These are phyloP conservation scores for Dendrolimus pini DNA, from an alignment of 2,888 invertebrate species.

Conservation along the genomic window DNA sequence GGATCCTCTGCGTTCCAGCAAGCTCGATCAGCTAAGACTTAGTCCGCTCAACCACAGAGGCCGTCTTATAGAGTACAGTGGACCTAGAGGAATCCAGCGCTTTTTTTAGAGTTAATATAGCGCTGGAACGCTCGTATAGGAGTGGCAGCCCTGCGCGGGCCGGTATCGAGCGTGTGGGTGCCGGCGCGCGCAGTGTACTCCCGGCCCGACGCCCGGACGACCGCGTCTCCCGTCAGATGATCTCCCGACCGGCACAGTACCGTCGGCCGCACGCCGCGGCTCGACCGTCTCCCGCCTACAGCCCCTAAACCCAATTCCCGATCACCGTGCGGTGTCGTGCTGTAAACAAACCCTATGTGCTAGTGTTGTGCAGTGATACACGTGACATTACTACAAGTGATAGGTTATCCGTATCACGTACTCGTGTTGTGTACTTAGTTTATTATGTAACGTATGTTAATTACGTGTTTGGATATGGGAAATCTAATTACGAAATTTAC, in stretches of 20 bases:
- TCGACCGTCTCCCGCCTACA: slow-evolving; percentile 26
- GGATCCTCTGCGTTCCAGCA: too few relatives aligned
- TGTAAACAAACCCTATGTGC: slow-evolving; percentile 37
- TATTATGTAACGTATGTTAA: slow-evolving; percentile 19
- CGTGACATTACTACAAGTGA: slow-evolving; percentile 20
- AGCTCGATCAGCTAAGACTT: too few relatives aligned
- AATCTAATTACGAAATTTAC: too few relatives aligned
- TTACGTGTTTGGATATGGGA: neutral
- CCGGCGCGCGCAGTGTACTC: slow-evolving; percentile 58
- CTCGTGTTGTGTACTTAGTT: slow-evolving; percentile 42
- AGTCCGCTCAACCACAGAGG: too few relatives aligned
- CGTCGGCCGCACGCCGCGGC: slow-evolving; percentile 44
- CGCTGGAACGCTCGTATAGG: too few relatives aligned
- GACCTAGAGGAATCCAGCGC: too few relatives aligned
- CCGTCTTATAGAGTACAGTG: too few relatives aligned
- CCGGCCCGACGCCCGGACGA: slow-evolving; percentile 43
- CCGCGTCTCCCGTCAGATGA: slow-evolving; percentile 39
- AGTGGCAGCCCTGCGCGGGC: too few relatives aligned
- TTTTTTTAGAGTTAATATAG: neutral
- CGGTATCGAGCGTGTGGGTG: slow-evolving; percentile 45
- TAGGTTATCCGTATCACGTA: slow-evolving; percentile 10
- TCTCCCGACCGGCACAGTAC: slow-evolving; percentile 24
- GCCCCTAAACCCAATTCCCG: slow-evolving; percentile 17
- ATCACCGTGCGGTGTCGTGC: slow-evolving; percentile 17
- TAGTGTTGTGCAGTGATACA: slow-evolving; percentile 28